A percentile compares a stretch with the other conserved stretches of the same genome.
Conservation (phyloP, 2,113 vertebrate genomes). For the Sander vitreus region DNA sequence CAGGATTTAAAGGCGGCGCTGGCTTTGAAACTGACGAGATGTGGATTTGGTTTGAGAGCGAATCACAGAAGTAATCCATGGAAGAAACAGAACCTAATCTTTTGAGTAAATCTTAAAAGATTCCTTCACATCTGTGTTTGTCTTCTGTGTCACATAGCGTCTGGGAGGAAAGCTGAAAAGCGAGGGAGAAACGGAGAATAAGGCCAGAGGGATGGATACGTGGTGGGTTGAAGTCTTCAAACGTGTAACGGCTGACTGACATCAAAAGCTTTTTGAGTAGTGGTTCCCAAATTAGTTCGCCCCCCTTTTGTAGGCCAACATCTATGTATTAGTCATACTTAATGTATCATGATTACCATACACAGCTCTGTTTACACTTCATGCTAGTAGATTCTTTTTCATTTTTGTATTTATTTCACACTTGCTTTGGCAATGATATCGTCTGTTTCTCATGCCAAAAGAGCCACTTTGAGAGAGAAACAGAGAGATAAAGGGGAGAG, state of each 20-base stretch:
- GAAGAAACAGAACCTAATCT: slow-evolving; percentile 24
- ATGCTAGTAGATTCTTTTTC: too few relatives aligned
- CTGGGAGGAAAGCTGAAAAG: not conserved
- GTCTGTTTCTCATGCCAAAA: too few relatives aligned
- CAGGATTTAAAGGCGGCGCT: not conserved
- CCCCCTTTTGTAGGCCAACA: too few relatives aligned
- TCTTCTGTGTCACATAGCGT: slow-evolving; percentile 12
- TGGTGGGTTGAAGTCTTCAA: slow-evolving; percentile 4
- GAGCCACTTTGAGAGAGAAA: too few relatives aligned
- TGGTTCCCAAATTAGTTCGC: too few relatives aligned
- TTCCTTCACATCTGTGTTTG: slow-evolving; percentile 37
- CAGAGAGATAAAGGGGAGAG: too few relatives aligned
- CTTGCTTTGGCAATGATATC: too few relatives aligned
- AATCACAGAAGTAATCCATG: slow-evolving; percentile 6
- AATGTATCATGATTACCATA: too few relatives aligned
- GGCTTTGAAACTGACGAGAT: not conserved
- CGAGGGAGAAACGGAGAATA: not conserved
- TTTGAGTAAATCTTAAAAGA: slow-evolving; percentile 17
- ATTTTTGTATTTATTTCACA: too few relatives aligned
- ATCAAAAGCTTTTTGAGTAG: not conserved
- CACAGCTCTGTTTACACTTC: too few relatives aligned
- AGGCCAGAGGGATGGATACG: not conserved
- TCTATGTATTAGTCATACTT: too few relatives aligned
- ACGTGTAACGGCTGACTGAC: not conserved
- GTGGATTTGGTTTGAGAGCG: not conserved